A percentile compares a stretch with the other conserved stretches of the same genome.
Evolutionary conservation across 2,113 vertebrate genomes (phyloP).

Genomic region (Ailuropoda melanoleuca): DNA sequence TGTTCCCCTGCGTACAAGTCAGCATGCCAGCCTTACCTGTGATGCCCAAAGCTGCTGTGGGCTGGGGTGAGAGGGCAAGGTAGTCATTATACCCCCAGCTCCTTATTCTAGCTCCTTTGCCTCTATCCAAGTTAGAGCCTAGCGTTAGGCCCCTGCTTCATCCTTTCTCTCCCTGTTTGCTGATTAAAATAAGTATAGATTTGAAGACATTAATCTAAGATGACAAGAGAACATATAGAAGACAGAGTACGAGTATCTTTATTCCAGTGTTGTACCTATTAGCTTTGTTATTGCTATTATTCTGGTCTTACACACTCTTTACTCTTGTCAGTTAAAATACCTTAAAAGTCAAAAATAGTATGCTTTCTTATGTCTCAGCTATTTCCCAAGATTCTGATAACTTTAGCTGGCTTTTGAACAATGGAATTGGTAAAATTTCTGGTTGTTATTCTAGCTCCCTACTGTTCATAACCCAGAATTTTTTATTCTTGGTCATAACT

Average conservation of each 20-base stretch:
- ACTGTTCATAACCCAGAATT: not conserved
- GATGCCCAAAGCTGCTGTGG: not conserved
- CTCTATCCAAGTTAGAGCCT: not conserved
- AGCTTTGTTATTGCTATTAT: not conserved
- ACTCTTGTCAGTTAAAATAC: not conserved
- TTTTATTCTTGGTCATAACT: not conserved
- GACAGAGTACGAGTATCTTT: not conserved
- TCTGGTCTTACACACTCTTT: not conserved
- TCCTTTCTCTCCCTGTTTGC: not conserved
- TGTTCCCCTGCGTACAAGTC: too few relatives aligned
- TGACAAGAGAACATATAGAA: not conserved
- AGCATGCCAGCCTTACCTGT: not conserved
- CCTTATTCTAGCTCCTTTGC: not conserved
- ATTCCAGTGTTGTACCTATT: not conserved
- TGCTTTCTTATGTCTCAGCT: not conserved
- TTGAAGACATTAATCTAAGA: not conserved
- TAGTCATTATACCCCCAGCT: not conserved
- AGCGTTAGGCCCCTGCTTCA: fast-evolving
- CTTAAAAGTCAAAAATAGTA: not conserved
- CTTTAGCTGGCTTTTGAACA: not conserved
- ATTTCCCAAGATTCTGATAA: not conserved
- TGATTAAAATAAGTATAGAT: not conserved
- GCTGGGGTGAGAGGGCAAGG: not conserved
- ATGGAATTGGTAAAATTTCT: not conserved
- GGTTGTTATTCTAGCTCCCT: not conserved